Conservation (phyloP, 1,140 invertebrate genomes). For the Lepidurus apus region DNA sequence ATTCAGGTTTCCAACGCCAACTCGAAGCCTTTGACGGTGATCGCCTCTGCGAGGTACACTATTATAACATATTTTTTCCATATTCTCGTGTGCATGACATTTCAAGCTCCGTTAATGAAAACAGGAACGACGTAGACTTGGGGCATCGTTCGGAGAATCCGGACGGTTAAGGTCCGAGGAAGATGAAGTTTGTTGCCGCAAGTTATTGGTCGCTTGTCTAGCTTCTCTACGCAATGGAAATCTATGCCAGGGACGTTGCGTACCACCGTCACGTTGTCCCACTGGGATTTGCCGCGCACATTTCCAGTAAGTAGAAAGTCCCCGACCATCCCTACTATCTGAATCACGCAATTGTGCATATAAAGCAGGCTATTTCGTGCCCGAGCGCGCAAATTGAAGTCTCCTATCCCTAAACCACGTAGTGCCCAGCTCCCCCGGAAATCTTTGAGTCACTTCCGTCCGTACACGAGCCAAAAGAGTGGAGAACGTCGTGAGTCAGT, state of each 20-base stretch:
- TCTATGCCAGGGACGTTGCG: neutral
- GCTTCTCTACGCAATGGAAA: neutral
- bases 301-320: neutral
- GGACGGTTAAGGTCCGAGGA: neutral
- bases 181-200: slow-evolving; percentile 23
- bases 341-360: neutral
- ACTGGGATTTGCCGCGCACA: neutral
- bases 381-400: neutral
- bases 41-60: slow-evolving; percentile 65
- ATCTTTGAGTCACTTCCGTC: slow-evolving; percentile 9
- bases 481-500: neutral
- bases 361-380: neutral
- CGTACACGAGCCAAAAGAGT: neutral
- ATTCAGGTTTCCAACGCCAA: slow-evolving; percentile 90
- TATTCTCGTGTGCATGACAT: neutral
- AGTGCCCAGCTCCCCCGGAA: neutral
- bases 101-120: neutral
- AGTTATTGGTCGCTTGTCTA: neutral
- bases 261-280: neutral
- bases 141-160: neutral
- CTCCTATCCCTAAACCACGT: slow-evolving; percentile 4
- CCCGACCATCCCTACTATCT: neutral
- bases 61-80: neutral
- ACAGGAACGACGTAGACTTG: slow-evolving; percentile 25
- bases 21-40: slow-evolving; percentile 84